Percentiles rank a stretch among this genome's conserved stretches.
phyloP scores from a whole-genome alignment of 2,113 vertebrate species.

The Apodemus sylvaticus region DNA sequence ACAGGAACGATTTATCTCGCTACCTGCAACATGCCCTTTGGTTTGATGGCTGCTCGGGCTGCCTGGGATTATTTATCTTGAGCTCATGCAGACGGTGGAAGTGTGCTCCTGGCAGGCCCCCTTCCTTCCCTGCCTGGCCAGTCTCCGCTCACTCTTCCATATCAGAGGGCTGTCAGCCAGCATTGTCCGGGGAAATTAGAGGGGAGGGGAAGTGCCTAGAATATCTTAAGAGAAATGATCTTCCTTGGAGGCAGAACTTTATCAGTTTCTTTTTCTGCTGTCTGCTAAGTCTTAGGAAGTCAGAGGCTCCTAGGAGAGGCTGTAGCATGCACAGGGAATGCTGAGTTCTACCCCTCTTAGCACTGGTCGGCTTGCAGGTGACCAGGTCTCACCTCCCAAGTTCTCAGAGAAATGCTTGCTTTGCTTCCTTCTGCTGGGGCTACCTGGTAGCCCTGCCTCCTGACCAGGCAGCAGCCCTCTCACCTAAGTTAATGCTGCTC shows the following conservation, averaged over 20 bases:
- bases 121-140: slow-evolving; percentile 47
- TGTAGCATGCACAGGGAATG: background rate
- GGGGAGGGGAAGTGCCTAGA: slow-evolving; percentile 49
- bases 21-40: slow-evolving; percentile 75
- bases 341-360: background rate
- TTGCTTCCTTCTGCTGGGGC: background rate
- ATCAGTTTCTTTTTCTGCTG: slow-evolving; percentile 61
- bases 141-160: slow-evolving; percentile 46
- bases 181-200: slow-evolving; percentile 59
- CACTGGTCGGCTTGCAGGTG: background rate
- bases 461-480: background rate
- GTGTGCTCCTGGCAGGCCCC: slow-evolving; percentile 60
- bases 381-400: background rate
- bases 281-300: slow-evolving; percentile 25
- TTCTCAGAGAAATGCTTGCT: slow-evolving; percentile 13
- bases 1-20: slow-evolving; percentile 76
- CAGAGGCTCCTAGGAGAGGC: background rate
- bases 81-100: slow-evolving; percentile 56
- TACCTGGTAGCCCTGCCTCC: background rate
- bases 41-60: slow-evolving; percentile 68
- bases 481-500: background rate
- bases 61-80: slow-evolving; percentile 74
- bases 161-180: slow-evolving; percentile 68
- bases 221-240: slow-evolving; percentile 67
- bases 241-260: slow-evolving; percentile 57